Evolutionary conservation across 2,797 vertebrate genomes (phyloP), one percentile per base, ranked within the genome.

Genomic region (Peromyscus aztecus): DNA sequence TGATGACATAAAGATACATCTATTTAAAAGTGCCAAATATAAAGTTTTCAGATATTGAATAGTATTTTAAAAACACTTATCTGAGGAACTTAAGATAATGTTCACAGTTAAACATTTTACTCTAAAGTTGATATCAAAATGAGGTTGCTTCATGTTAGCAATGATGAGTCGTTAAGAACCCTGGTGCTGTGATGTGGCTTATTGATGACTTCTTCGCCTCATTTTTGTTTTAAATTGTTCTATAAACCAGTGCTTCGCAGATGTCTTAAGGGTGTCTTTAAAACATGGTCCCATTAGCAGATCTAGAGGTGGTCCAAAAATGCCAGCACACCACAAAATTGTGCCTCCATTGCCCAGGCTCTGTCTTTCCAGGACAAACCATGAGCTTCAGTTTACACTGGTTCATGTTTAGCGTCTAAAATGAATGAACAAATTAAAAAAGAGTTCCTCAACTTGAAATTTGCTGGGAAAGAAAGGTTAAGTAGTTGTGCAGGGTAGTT

Each of bases 71-170:
- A 85, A 91, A 90, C 57, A 78, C 2, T 85, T 78, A 31, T 75
- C 65, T 87, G 40, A 89, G n/a, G n/a, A 17, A 71, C 23, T 89
- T 86, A 69, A 59, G 77, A 57, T 88, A 89, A 77, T 81, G 65
- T 93, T 90, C 23, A 90, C 2, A 76, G 46, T 89, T 93, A 83
- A 93, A 37, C 90, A 37, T 94, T 94, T 92, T 73, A 84, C 24
- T 95, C 27, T 90, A 87, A 93, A 94, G 94, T 94, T 97, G 2
- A 16, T 88, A 55, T 92, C 29, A 75, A 86, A 96, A 69, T 37
- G 23, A 93, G 13, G 3, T 67, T 94, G 7, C 57, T 92, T 94
- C 90, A 86, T 89, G 40, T 61, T 90, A 76, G 5, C 55, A 73
- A 88, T 77, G 59, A 92, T 86, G 59, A 57, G 7, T 65, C 27